These are phyloP conservation scores for Chelidonichthys spinosus DNA, from an alignment of 2,797 vertebrate genomes.

Conservation along the genomic window DNA sequence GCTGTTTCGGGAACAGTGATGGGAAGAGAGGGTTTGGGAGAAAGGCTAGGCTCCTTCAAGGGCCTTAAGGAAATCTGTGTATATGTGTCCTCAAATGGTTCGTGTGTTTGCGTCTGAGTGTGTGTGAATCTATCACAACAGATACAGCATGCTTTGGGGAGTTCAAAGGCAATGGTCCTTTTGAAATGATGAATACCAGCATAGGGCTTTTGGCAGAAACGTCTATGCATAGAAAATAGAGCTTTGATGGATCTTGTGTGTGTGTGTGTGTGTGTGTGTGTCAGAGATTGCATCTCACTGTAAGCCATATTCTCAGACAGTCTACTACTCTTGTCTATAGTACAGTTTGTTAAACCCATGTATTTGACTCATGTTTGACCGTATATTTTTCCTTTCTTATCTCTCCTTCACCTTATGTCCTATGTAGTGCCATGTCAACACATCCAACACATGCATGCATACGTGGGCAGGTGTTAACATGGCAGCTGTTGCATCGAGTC, in stretches of 20 bases:
- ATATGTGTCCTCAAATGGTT: constrained; percentile 46
- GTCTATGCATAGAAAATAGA: constrained; percentile 42
- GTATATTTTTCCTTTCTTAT: neutral
- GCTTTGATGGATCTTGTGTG: constrained; percentile 53
- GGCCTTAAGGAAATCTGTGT: constrained; percentile 53
- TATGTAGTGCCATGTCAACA: neutral
- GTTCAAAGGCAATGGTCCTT: constrained; percentile 73
- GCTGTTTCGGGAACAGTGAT: constrained; percentile 60
- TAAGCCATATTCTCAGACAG: constrained; percentile 11
- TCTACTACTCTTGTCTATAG: neutral
- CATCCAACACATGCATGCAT: constrained; percentile 6
- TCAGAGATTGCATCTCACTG: constrained; percentile 16
- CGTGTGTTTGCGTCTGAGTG: constrained; percentile 34
- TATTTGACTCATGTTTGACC: neutral
- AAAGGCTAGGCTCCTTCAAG: constrained; percentile 45
- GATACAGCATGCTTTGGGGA: constrained; percentile 57
- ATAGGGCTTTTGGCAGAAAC: constrained; percentile 55
- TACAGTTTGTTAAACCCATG: neutral
- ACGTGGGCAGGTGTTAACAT: constrained; percentile 17
- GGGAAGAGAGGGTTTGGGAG: constrained; percentile 54
- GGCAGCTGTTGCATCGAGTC: constrained; percentile 41
- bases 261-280: neutral
- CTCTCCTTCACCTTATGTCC: constrained; percentile 1
- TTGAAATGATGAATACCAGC: constrained; percentile 75
- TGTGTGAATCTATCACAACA: constrained; percentile 58